Evolutionary conservation across 2,888 invertebrate species (phyloP).

Genomic region (Spodoptera picta): DNA sequence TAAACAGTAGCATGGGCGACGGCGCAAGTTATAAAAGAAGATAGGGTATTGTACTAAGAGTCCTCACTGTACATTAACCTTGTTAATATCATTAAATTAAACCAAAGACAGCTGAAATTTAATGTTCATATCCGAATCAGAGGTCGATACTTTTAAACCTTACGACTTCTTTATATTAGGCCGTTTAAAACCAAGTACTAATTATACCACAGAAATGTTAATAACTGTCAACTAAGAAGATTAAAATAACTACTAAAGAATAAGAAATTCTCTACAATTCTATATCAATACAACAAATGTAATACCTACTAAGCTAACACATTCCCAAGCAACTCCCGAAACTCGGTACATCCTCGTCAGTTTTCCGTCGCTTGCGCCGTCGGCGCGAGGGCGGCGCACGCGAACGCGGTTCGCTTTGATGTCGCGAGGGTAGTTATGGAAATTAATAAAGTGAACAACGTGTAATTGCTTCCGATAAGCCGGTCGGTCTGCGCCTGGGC

Average conservation of each 20-base stretch:
- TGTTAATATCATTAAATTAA: too few species aligned
- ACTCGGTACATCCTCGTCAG: not conserved
- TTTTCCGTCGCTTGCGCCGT: slow-evolving; percentile 58
- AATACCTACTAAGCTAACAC: not conserved
- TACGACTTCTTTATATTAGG: too few species aligned
- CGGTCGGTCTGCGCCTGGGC: slow-evolving; percentile 64
- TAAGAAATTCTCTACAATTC: too few species aligned
- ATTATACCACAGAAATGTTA: too few species aligned
- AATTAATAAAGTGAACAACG: slow-evolving; percentile 86
- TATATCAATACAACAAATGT: too few species aligned
- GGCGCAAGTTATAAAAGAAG: slow-evolving; percentile 55
- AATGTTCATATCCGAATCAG: too few species aligned
- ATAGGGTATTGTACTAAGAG: not conserved
- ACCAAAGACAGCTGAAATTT: too few species aligned
- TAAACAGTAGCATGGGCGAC: slow-evolving; percentile 77
- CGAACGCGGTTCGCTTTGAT: slow-evolving; percentile 82
- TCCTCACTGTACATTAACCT: too few species aligned
- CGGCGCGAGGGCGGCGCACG: slow-evolving; percentile 63
- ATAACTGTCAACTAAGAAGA: too few species aligned
- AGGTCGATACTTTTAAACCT: too few species aligned
- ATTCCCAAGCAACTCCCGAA: not conserved
- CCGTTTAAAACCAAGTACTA: too few species aligned
- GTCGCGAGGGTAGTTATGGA: slow-evolving; percentile 86
- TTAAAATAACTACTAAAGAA: too few species aligned
- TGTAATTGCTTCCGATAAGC: slow-evolving; percentile 88